A percentile compares a stretch with the other conserved stretches of the same genome.
Conservation (phyloP, 2,888 invertebrate species). For the Apotomis betuletana region DNA sequence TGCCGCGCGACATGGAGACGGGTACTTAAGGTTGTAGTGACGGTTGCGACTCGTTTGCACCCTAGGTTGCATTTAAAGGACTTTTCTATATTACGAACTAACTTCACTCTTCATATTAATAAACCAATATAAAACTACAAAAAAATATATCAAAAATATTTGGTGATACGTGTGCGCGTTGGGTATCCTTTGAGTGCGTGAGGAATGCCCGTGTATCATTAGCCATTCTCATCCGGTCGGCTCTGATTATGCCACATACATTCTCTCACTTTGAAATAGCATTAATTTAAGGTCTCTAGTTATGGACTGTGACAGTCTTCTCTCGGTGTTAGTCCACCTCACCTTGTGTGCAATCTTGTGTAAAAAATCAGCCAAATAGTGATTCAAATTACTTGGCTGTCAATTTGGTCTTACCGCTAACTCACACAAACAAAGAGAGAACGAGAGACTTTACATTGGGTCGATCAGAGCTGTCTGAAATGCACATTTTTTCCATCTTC, state of each 20-base stretch:
- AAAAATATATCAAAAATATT: constrained; percentile 42
- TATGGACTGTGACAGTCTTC: too few species aligned
- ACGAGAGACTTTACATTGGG: background rate
- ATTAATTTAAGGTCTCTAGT: too few species aligned
- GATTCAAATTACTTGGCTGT: too few species aligned
- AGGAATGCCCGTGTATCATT: constrained; percentile 24
- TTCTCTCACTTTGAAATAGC: too few species aligned
- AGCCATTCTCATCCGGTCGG: constrained; percentile 18
- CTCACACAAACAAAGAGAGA: background rate
- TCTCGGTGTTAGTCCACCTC: too few species aligned
- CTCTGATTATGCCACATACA: constrained; percentile 3
- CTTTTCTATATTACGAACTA: constrained; percentile 35
- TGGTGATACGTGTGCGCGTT: constrained; percentile 37
- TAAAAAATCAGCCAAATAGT: too few species aligned
- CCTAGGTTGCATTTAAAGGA: constrained; percentile 41
- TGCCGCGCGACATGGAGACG: constrained; percentile 27
- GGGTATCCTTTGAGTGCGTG: constrained; percentile 19
- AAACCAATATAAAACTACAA: constrained; percentile 40
- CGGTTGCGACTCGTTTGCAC: constrained; percentile 27
- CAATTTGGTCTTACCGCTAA: too few species aligned
- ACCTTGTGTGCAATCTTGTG: too few species aligned
- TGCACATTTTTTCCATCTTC: constrained; percentile 37
- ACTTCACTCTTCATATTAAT: constrained; percentile 39
- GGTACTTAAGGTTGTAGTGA: constrained; percentile 7
- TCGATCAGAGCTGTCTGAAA: constrained; percentile 13